Conservation (phyloP, 2,113 vertebrate genomes). For the human region GRCh38 chr1:119987501-119988000, state of each 20-base stretch:
- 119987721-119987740: background rate
- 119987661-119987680: background rate
- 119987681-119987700: background rate
- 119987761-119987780: background rate
- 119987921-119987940: background rate
- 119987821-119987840: background rate
- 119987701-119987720: background rate
- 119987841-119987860: slow-evolving; percentile 30
- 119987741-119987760: background rate
- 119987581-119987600: background rate
- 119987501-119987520: background rate
- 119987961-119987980: background rate
- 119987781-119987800: background rate
- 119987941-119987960: background rate
- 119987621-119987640: background rate
- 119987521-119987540: background rate
- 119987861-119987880: slow-evolving; percentile 29
- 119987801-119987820: background rate
- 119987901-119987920: background rate
- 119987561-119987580: background rate
- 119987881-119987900: background rate
- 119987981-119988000: background rate
- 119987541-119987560: background rate
- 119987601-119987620: background rate
- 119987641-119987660: background rate